A percentile compares a stretch with the other conserved stretches of the same genome.
These are phyloP conservation scores for Holothuria glaberrima DNA, from an alignment of 35 echinoderm and acorn worm genomes.

Conservation along the genomic window DNA sequence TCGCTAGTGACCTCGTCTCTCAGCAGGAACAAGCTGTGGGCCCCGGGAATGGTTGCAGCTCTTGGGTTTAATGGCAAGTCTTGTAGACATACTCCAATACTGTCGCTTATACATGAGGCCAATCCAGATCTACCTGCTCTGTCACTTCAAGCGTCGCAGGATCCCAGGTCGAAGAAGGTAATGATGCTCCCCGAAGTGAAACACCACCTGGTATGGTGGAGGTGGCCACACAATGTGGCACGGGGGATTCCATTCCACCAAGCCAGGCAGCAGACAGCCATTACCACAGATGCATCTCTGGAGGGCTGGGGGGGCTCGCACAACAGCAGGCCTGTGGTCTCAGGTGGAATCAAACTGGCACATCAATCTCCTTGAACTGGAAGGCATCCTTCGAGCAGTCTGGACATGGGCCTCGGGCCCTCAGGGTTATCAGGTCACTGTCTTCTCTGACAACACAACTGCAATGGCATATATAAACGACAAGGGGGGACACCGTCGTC, in stretches of 20 bases:
- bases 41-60: neutral
- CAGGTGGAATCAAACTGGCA: neutral
- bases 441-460: neutral
- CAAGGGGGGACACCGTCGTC: conserved; percentile 15
- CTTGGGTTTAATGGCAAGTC: neutral
- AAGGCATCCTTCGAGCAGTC: neutral
- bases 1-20: neutral
- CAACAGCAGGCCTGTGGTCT: neutral
- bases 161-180: neutral
- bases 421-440: neutral
- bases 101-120: neutral
- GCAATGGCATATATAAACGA: conserved; percentile 4
- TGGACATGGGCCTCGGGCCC: neutral
- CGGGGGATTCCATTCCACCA: neutral
- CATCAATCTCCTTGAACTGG: conserved; percentile 40
- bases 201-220: conserved; percentile 21
- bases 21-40: neutral
- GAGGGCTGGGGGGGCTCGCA: neutral
- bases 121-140: conserved; percentile 13
- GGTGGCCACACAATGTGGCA: neutral
- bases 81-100: neutral
- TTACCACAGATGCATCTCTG: conserved; percentile 23
- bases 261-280: neutral
- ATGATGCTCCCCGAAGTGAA: neutral
- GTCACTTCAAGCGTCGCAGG: neutral